A percentile compares a stretch with the other conserved stretches of the same genome.
phyloP scores from a whole-genome alignment of 2,888 invertebrate genomes.

The Erebia epiphron region DNA sequence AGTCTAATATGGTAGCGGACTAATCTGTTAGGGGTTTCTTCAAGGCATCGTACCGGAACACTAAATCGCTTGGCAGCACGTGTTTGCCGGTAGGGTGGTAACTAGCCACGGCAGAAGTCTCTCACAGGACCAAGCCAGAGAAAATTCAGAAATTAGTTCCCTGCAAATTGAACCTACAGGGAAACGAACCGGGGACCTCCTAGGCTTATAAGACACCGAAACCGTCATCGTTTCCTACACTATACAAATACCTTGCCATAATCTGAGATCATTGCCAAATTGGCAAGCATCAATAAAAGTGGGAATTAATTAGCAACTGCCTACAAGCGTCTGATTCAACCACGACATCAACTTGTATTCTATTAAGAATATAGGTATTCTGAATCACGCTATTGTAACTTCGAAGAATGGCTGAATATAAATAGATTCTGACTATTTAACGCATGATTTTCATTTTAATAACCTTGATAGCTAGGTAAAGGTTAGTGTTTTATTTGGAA shows the following conservation, averaged over 20 bases:
- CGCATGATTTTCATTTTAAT: conserved; percentile 10
- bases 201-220: no score
- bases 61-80: no score
- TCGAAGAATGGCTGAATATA: conserved; percentile 28
- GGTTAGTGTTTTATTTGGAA: neutral
- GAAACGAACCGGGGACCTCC: no score
- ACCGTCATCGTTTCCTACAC: neutral
- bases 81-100: no score
- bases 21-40: no score
- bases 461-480: neutral
- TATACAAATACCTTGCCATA: neutral
- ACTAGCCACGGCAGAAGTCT: no score
- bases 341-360: conserved; percentile 23
- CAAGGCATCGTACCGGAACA: no score
- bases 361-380: conserved; percentile 26
- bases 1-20: no score
- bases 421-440: conserved; percentile 26
- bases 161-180: no score
- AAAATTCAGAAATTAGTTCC: no score
- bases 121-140: no score
- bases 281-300: conserved; percentile 11
- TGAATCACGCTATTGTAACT: conserved; percentile 27
- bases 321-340: conserved; percentile 28
- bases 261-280: conserved; percentile 13
- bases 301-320: conserved; percentile 26